phyloP scores from a whole-genome alignment of 2,888 invertebrate species.

The Salticus scenicus region DNA sequence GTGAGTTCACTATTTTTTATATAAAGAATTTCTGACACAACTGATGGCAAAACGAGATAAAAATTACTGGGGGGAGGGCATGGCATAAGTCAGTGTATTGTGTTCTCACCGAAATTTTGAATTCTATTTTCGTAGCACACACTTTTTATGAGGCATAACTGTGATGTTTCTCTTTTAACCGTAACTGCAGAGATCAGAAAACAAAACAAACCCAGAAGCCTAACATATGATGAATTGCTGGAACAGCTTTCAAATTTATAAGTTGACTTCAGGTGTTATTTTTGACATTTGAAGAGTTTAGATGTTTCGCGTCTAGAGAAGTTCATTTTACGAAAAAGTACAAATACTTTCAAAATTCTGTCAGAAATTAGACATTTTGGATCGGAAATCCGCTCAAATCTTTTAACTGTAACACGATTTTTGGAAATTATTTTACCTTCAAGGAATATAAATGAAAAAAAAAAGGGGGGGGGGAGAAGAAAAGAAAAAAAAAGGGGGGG shows the following conservation, averaged over 20 bases:
- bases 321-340: neutral
- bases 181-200: neutral
- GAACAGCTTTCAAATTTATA: neutral
- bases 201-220: conserved; percentile 1
- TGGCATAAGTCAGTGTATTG: neutral
- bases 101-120: conserved; percentile 1
- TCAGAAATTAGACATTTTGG: neutral
- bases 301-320: neutral
- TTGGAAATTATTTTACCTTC: no score
- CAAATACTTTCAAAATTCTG: neutral
- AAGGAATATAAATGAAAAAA: no score
- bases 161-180: neutral
- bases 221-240: neutral
- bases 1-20: neutral
- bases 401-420: no score
- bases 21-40: conserved; percentile 4
- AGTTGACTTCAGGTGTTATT: neutral
- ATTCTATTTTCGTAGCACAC: conserved; percentile 28
- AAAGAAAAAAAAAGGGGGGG: no score
- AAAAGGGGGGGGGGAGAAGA: no score
- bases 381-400: no score
- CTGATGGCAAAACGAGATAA: conserved; percentile 10
- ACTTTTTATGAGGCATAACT: neutral
- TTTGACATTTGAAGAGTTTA: neutral
- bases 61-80: neutral